phyloP scores from a whole-genome alignment of 2,888 invertebrate genomes.

The Bugula neritina region DNA sequence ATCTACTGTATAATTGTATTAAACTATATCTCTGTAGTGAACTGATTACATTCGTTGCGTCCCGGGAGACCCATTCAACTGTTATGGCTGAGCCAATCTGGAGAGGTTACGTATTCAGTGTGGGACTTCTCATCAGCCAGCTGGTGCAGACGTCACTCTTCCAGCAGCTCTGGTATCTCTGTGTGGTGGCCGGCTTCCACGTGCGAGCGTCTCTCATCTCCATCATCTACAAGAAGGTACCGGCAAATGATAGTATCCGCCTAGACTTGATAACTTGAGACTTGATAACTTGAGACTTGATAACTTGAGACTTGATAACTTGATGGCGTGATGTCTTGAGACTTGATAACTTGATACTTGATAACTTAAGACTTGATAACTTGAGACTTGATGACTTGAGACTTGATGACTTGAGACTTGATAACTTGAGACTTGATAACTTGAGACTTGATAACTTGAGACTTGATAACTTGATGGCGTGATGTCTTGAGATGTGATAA shows the following conservation, averaged over 20 bases:
- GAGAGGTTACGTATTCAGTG: conserved; percentile 18
- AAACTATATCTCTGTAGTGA: conserved; percentile 2
- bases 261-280: no score
- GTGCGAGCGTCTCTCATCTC: conserved; percentile 43
- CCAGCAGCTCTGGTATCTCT: conserved; percentile 35
- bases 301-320: no score
- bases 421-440: no score
- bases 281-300: no score
- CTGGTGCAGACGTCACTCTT: conserved; percentile 26
- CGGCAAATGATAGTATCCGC: neutral
- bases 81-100: neutral
- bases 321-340: no score
- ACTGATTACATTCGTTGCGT: neutral
- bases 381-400: no score
- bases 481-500: no score
- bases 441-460: no score
- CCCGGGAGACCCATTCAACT: neutral
- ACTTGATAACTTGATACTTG: no score
- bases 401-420: no score
- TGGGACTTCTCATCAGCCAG: conserved; percentile 22
- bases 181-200: conserved; percentile 41
- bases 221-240: conserved; percentile 47
- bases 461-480: no score
- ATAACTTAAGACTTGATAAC: no score
- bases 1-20: neutral